Percentiles rank a stretch among this genome's conserved stretches.
Conservation (phyloP, 2,113 vertebrate genomes). For the Phocoena phocoena region DNA sequence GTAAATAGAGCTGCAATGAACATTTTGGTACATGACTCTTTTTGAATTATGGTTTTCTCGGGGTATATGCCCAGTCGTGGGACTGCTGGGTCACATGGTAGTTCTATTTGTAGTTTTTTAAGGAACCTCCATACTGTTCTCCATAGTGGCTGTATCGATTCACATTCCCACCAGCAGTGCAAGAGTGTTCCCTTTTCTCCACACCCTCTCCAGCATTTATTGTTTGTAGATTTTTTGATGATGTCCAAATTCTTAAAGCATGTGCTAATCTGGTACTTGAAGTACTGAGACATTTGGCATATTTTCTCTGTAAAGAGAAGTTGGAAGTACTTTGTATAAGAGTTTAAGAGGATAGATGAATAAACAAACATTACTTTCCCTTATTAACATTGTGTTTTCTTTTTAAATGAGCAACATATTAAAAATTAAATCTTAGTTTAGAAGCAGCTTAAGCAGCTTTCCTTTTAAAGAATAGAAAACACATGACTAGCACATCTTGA, state of each 20-base stretch:
- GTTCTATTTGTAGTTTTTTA: too few species aligned
- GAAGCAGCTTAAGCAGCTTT: neutral
- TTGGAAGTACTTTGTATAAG: neutral
- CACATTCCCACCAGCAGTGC: too few species aligned
- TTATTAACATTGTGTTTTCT: neutral
- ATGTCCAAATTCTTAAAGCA: slow-evolving; percentile 44
- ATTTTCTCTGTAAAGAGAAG: slow-evolving; percentile 27
- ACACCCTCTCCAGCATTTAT: too few species aligned
- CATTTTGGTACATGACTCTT: too few species aligned
- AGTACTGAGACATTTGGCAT: slow-evolving; percentile 46
- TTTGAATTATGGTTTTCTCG: too few species aligned
- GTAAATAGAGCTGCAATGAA: too few species aligned
- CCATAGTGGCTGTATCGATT: too few species aligned
- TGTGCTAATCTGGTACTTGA: slow-evolving; percentile 57
- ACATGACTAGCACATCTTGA: neutral
- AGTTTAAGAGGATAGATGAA: neutral
- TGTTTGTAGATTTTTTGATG: too few species aligned
- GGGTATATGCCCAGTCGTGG: too few species aligned
- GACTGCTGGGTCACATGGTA: too few species aligned
- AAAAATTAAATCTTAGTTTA: neutral
- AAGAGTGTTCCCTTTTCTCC: too few species aligned
- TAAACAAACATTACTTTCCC: slow-evolving; percentile 2
- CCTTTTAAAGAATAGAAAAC: neutral
- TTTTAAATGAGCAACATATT: neutral
- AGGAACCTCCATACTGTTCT: too few species aligned